Percentiles rank a stretch among this genome's conserved stretches.
Conservation (phyloP, 1,140 invertebrate species). For the Ctenoplectra terminalis region DNA sequence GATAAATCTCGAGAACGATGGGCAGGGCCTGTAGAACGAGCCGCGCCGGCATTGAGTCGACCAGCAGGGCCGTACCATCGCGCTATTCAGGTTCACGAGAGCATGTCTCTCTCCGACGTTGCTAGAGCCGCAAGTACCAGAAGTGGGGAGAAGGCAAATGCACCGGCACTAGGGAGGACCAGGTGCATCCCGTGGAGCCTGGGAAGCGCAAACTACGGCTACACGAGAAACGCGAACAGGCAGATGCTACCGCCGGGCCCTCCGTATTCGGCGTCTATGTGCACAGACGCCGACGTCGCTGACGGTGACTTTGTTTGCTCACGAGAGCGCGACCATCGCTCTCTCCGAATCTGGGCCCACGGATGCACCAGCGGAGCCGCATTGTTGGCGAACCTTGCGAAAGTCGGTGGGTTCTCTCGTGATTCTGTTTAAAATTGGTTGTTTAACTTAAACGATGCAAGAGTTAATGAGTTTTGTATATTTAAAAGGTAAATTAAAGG, state of each 20-base stretch:
- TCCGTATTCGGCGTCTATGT: slow-evolving; percentile 59
- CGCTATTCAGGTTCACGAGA: slow-evolving; percentile 67
- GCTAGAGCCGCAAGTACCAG: neutral
- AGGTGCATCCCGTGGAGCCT: slow-evolving; percentile 71
- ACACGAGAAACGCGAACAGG: slow-evolving; percentile 51
- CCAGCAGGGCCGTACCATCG: slow-evolving; percentile 56
- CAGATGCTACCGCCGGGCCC: slow-evolving; percentile 62
- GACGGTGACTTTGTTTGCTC: slow-evolving; percentile 62
- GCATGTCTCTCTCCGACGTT: slow-evolving; percentile 53
- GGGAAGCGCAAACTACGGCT: slow-evolving; percentile 73
- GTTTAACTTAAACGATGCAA: neutral
- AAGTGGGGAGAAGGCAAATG: slow-evolving; percentile 56
- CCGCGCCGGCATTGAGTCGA: slow-evolving; percentile 47
- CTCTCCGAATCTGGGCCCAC: slow-evolving; percentile 34
- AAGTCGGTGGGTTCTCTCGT: neutral
- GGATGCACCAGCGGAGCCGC: neutral
- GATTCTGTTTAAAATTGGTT: neutral
- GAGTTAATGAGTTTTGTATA: too few species aligned
- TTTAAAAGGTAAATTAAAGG: too few species aligned
- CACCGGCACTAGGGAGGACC: slow-evolving; percentile 64
- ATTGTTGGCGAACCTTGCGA: slow-evolving; percentile 1
- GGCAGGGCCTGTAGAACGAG: slow-evolving; percentile 49
- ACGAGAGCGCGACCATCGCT: slow-evolving; percentile 30
- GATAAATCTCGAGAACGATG: slow-evolving; percentile 61
- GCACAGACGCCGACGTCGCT: slow-evolving; percentile 63